These are phyloP conservation scores for Bubo scandiacus DNA, from an alignment of 2,113 vertebrate species.

Conservation along the genomic window DNA sequence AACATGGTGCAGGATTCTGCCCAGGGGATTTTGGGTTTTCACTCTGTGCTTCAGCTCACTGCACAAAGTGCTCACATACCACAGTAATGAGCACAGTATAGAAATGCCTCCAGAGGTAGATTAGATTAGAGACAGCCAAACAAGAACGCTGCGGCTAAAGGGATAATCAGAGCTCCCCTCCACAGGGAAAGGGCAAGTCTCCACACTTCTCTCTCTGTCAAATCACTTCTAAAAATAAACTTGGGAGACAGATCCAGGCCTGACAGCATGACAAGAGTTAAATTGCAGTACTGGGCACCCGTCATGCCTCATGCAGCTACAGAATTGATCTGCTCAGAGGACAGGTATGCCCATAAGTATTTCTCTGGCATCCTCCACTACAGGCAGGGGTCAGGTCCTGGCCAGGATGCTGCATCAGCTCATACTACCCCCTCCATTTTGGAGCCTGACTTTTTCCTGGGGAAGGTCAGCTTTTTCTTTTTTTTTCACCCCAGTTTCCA, in stretches of 20 bases:
- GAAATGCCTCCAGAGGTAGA: slow-evolving; percentile 51
- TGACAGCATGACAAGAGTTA: neutral
- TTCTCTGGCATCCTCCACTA: neutral
- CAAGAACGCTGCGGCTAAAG: neutral
- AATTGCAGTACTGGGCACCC: neutral
- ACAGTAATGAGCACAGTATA: neutral
- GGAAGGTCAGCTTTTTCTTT: neutral
- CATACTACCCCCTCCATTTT: neutral
- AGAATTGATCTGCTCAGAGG: neutral
- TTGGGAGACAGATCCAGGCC: neutral
- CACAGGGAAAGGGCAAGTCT: neutral
- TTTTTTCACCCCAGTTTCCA: neutral
- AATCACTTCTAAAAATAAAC: slow-evolving; percentile 49
- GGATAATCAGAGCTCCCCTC: slow-evolving; percentile 28
- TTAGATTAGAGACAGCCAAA: slow-evolving; percentile 52
- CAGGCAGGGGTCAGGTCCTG: neutral
- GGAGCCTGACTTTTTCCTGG: neutral
- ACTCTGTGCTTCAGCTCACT: neutral
- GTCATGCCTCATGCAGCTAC: neutral
- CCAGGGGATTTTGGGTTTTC: neutral
- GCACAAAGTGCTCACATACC: slow-evolving; percentile 36
- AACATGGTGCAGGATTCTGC: neutral
- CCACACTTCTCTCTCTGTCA: neutral
- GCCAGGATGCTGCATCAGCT: neutral
- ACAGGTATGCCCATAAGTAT: rapidly evolving